These are phyloP conservation scores for Hiodon tergisus DNA, from an alignment of 2,113 vertebrate species.

Conservation along the genomic window DNA sequence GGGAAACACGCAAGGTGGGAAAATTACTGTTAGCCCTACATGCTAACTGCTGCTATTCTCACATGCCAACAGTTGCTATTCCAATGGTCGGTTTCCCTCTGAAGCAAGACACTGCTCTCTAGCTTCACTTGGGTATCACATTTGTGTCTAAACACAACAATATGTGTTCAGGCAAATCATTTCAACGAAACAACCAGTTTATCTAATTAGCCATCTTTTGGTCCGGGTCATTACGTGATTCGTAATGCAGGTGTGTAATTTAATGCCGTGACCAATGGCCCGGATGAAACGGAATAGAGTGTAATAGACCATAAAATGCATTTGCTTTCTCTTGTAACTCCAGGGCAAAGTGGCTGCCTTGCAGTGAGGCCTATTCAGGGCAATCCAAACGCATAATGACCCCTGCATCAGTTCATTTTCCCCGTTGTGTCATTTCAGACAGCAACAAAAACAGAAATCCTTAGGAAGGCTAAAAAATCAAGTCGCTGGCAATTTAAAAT, in stretches of 20 bases:
- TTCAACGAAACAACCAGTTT: conserved; percentile 38
- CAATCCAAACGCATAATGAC: not conserved
- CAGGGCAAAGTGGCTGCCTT: conserved; percentile 27
- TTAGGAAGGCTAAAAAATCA: not conserved
- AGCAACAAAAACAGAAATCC: not conserved
- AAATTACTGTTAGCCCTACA: not conserved
- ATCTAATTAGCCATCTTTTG: conserved; percentile 53
- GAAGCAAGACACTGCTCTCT: not conserved
- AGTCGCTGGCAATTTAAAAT: too few relatives aligned
- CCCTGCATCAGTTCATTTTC: not conserved
- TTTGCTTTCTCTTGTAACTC: conserved; percentile 33
- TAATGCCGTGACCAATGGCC: conserved; percentile 31
- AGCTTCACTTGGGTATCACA: not conserved
- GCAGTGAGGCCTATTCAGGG: conserved; percentile 3
- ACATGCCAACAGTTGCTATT: not conserved
- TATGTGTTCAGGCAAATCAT: conserved; percentile 39
- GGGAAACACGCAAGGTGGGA: too few relatives aligned
- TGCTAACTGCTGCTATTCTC: not conserved
- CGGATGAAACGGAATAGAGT: conserved; percentile 37
- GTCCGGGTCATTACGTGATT: conserved; percentile 41
- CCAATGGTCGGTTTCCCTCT: not conserved
- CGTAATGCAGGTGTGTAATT: conserved; percentile 45
- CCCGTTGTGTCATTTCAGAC: not conserved
- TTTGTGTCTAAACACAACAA: conserved; percentile 7
- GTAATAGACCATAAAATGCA: conserved; percentile 39